Evolutionary conservation across 2,888 invertebrate species (phyloP).

Genomic region (Clitarchus hookeri): DNA sequence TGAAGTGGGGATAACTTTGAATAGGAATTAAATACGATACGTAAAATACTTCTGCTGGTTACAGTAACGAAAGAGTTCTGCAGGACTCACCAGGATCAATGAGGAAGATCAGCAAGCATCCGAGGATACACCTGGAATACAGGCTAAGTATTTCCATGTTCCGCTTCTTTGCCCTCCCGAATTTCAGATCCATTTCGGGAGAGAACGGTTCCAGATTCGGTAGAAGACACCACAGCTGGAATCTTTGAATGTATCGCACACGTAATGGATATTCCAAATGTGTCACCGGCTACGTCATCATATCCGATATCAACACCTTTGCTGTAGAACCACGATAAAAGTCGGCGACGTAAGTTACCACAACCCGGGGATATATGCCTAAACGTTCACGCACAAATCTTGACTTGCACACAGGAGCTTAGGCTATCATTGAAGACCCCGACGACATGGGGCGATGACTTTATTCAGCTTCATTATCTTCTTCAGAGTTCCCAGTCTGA

Average conservation of each 20-base stretch:
- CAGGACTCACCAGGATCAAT: not conserved
- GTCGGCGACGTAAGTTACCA: not conserved
- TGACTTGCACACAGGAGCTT: not conserved
- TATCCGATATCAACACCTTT: not conserved
- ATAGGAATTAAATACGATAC: no score
- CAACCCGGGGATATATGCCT: not conserved
- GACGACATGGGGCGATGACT: no score
- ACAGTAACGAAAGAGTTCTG: no score
- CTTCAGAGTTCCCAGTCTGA: no score
- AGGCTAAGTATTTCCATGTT: constrained; percentile 4
- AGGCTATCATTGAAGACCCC: not conserved
- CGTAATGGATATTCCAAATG: not conserved
- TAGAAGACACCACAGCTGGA: not conserved
- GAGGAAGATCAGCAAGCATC: not conserved
- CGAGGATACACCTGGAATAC: not conserved
- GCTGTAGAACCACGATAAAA: not conserved
- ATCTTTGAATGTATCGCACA: not conserved
- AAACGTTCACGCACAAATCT: no score
- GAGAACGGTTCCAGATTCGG: no score
- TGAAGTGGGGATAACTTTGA: no score
- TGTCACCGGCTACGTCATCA: not conserved
- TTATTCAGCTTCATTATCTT: no score
- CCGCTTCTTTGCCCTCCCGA: not conserved
- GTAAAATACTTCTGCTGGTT: no score
- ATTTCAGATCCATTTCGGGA: not conserved